Evolutionary conservation across 1,140 invertebrate genomes (phyloP).

Genomic region (Pygmarrhopalites habei): DNA sequence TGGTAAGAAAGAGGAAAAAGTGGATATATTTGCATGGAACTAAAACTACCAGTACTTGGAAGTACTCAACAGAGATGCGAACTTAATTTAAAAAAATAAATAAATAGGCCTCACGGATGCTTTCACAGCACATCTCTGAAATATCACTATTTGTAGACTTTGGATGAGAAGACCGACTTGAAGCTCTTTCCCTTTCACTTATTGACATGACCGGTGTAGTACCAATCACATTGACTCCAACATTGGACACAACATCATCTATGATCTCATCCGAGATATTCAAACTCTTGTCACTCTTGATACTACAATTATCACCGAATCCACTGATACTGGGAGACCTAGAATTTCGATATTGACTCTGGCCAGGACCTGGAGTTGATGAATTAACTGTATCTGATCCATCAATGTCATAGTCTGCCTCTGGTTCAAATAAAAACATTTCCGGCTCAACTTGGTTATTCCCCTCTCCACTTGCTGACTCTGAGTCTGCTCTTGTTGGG

Average conservation of each 20-base stretch:
- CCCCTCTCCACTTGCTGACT: neutral
- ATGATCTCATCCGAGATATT: constrained; percentile 2
- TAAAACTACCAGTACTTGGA: too few species aligned
- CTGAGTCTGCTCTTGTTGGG: constrained; percentile 1
- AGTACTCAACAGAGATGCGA: too few species aligned
- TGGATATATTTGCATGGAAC: too few species aligned
- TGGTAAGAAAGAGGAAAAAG: too few species aligned
- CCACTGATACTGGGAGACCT: neutral
- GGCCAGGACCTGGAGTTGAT: constrained; percentile 1
- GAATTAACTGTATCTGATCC: neutral
- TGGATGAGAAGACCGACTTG: too few species aligned
- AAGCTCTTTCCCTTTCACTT: too few species aligned
- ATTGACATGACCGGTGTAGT: neutral
- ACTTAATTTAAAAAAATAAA: too few species aligned
- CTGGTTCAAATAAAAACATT: constrained; percentile 23
- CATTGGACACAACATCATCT: too few species aligned
- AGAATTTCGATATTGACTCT: neutral
- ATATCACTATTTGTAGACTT: constrained; percentile 47
- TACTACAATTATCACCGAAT: neutral
- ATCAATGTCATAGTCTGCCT: constrained; percentile 11
- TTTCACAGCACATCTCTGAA: constrained; percentile 83
- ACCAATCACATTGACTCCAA: neutral
- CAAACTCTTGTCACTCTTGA: constrained; percentile 6
- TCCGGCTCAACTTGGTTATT: constrained; percentile 12
- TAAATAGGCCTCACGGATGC: too few species aligned